phyloP scores from a whole-genome alignment of 2,113 vertebrate genomes.

The Chamaetylas fuelleborni region DNA sequence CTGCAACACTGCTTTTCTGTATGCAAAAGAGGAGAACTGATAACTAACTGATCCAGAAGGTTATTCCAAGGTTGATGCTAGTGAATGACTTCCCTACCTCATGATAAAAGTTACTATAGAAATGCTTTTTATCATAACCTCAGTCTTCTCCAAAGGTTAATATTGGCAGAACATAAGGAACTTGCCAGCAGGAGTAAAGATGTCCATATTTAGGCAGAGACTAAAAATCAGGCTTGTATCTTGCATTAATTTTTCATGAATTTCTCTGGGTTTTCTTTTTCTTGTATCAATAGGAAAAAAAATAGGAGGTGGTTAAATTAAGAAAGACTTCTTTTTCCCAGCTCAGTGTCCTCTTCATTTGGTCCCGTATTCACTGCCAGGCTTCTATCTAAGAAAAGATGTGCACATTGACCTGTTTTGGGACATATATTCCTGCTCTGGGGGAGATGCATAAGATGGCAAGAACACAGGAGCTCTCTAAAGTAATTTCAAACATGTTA shows the following conservation, averaged over 20 bases:
- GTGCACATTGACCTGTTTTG: not conserved
- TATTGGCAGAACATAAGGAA: not conserved
- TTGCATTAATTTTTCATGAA: not conserved
- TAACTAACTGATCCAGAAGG: not conserved
- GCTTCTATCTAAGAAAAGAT: not conserved
- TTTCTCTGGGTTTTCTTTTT: not conserved
- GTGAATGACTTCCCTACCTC: not conserved
- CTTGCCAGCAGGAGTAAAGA: not conserved
- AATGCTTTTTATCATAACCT: not conserved
- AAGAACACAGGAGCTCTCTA: not conserved
- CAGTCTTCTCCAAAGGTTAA: not conserved
- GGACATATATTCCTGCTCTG: not conserved
- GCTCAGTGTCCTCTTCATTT: not conserved
- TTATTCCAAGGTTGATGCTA: not conserved
- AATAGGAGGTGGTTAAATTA: not conserved
- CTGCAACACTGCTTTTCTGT: not conserved
- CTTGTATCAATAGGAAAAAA: not conserved
- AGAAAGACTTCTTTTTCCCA: not conserved
- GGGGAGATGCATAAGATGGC: not conserved
- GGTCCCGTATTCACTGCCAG: not conserved
- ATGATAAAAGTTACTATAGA: not conserved
- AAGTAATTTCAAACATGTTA: not conserved
- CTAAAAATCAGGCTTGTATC: not conserved
- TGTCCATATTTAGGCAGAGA: not conserved
- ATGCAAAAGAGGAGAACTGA: not conserved